A percentile compares a stretch with the other conserved stretches of the same genome.
These are phyloP conservation scores for Papilio machaon DNA, from an alignment of 1,140 invertebrate genomes.

Conservation along the genomic window DNA sequence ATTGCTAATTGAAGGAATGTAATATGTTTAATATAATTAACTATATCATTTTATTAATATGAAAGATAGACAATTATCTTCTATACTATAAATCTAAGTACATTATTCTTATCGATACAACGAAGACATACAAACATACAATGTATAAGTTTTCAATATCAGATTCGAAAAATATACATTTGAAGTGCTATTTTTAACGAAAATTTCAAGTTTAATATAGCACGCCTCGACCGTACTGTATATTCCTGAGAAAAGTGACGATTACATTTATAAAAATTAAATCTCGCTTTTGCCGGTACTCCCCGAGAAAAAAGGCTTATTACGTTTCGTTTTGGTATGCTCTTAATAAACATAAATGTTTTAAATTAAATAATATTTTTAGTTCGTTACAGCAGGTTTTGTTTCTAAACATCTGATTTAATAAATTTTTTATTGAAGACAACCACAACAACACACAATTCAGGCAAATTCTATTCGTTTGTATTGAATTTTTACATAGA, in stretches of 20 bases:
- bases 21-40: too few species aligned
- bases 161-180: too few species aligned
- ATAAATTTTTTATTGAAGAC: not conserved
- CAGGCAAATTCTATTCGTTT: not conserved
- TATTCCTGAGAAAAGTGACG: not conserved
- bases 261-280: not conserved
- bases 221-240: not conserved
- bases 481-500: not conserved
- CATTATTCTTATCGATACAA: not conserved
- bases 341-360: not conserved
- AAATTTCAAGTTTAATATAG: too few species aligned
- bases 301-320: constrained; percentile 15
- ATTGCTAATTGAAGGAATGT: too few species aligned
- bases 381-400: not conserved
- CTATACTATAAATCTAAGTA: not conserved
- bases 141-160: not conserved
- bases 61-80: too few species aligned
- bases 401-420: not conserved
- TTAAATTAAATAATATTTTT: not conserved
- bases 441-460: not conserved
- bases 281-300: constrained; percentile 2
- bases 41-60: too few species aligned
- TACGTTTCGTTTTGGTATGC: not conserved
- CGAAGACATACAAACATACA: not conserved
- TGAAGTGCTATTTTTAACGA: too few species aligned